phyloP scores from a whole-genome alignment of 2,888 invertebrate species.

The Microctonus aethiopoides region DNA sequence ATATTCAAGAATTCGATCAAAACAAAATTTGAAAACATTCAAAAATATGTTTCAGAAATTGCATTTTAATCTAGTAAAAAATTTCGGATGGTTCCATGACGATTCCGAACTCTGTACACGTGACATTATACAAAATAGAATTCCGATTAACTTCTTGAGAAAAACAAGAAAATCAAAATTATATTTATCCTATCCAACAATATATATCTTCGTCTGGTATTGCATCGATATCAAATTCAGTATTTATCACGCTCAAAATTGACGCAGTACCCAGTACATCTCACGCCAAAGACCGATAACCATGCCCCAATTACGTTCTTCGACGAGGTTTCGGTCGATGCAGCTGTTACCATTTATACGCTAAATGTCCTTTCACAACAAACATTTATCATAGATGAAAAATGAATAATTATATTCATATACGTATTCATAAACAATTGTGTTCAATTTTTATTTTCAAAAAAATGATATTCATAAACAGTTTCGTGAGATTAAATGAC shows the following conservation, averaged over 20 bases:
- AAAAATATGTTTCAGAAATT: no score
- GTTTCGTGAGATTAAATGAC: neutral
- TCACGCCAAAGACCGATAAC: conserved; percentile 40
- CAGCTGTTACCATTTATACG: conserved; percentile 23
- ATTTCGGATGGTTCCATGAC: no score
- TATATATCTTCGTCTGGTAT: neutral
- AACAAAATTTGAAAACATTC: no score
- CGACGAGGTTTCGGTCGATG: conserved; percentile 24
- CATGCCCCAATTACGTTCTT: conserved; percentile 39
- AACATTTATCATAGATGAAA: conserved; percentile 3
- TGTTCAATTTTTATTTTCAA: no score
- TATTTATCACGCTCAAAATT: conserved; percentile 41
- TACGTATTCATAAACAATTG: neutral
- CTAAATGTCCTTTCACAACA: conserved; percentile 19
- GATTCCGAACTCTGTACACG: no score
- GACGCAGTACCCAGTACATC: conserved; percentile 25
- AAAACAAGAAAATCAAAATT: no score
- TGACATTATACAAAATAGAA: no score
- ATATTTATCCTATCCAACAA: neutral
- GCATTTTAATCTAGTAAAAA: no score
- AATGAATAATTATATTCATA: conserved; percentile 21
- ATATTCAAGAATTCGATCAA: no score
- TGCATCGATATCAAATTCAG: conserved; percentile 12
- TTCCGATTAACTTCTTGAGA: no score
- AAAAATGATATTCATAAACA: neutral